phyloP scores from a whole-genome alignment of 2,888 invertebrate genomes.

The Cheilosia vulpina region DNA sequence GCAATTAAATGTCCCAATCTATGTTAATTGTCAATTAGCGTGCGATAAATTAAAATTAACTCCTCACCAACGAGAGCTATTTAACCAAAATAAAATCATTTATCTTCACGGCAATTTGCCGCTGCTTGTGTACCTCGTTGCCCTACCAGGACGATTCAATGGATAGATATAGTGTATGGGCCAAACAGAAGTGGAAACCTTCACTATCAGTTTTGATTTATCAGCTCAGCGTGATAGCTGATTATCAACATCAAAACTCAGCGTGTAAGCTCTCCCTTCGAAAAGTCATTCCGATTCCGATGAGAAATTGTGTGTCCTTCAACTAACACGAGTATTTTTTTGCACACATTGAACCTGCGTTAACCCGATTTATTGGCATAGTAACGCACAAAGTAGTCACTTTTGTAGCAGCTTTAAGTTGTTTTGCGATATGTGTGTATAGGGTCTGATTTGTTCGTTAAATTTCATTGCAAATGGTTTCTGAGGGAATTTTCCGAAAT shows the following conservation, averaged over 20 bases:
- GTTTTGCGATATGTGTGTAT: too few relatives aligned
- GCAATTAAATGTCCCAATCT: slow-evolving; percentile 66
- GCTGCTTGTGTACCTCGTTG: background rate
- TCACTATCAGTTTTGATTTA: background rate
- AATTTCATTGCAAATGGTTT: too few relatives aligned
- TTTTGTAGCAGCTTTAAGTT: too few relatives aligned
- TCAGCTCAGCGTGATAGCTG: background rate
- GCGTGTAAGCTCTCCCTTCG: background rate
- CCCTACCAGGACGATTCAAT: background rate
- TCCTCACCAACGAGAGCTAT: slow-evolving; percentile 42
- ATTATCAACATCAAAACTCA: background rate
- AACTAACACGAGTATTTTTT: background rate
- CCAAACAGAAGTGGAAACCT: background rate
- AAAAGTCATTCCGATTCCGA: background rate
- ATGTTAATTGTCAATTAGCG: slow-evolving; percentile 71
- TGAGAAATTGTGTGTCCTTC: background rate
- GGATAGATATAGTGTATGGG: background rate
- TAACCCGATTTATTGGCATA: background rate
- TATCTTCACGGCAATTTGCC: slow-evolving; percentile 35
- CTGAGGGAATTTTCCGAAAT: too few relatives aligned
- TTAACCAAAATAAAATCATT: slow-evolving; percentile 63
- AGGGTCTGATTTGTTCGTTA: too few relatives aligned
- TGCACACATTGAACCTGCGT: background rate
- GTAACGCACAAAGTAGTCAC: background rate
- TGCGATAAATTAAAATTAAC: slow-evolving; percentile 73